A percentile compares a stretch with the other conserved stretches of the same genome.
Evolutionary conservation across 2,888 invertebrate genomes (phyloP).

Genomic region (Oscheius sp.): DNA sequence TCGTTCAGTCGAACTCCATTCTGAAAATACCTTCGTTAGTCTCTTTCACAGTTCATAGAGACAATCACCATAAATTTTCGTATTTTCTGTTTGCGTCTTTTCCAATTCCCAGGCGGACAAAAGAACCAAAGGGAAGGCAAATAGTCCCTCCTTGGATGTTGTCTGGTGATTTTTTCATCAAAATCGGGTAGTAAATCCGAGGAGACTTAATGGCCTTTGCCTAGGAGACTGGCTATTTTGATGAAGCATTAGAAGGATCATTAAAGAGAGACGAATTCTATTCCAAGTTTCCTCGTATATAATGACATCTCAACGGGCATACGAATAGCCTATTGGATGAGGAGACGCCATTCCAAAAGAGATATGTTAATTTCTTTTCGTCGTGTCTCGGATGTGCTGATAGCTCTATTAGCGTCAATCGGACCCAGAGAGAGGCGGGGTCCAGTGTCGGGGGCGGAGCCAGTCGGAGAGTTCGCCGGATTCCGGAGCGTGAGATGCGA

Average conservation of each 20-base stretch:
- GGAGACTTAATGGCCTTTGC: slow-evolving; percentile 17
- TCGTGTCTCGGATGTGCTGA: slow-evolving; percentile 26
- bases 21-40: slow-evolving; percentile 39
- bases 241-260: not conserved
- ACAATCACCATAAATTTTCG: not conserved
- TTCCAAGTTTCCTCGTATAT: not conserved
- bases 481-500: slow-evolving; percentile 38
- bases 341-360: no score
- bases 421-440: slow-evolving; percentile 8
- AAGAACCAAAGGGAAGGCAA: not conserved
- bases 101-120: not conserved
- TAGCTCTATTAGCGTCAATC: slow-evolving; percentile 31
- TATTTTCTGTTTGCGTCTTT: slow-evolving; percentile 3
- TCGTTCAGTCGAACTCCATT: slow-evolving; percentile 39
- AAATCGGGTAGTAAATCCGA: slow-evolving; percentile 23
- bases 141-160: not conserved
- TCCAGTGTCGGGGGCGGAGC: slow-evolving; percentile 7
- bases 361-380: not conserved
- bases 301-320: no score
- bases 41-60: not conserved
- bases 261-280: not conserved
- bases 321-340: no score
- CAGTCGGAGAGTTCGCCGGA: slow-evolving; percentile 19
- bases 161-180: slow-evolving; percentile 1
- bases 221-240: slow-evolving; percentile 12